These are phyloP conservation scores for Drosophila repleta DNA, from an alignment of 1,140 invertebrate genomes.

Conservation along the genomic window DNA sequence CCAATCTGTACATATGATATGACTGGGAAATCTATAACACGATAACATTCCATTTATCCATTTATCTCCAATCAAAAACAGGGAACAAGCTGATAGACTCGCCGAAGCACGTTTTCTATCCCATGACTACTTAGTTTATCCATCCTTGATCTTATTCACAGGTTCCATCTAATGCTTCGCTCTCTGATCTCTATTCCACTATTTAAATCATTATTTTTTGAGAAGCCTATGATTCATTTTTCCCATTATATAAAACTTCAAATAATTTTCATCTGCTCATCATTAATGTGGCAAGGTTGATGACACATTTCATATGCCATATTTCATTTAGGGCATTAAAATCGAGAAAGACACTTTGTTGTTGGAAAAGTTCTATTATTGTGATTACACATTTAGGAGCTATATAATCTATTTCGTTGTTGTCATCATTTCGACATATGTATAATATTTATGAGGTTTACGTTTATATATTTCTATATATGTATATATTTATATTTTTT, in stretches of 20 bases:
- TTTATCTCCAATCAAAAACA: too few species aligned
- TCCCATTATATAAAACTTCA: neutral
- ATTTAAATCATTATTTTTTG: too few species aligned
- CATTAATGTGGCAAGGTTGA: slow-evolving; percentile 4
- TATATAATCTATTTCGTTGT: slow-evolving; percentile 29
- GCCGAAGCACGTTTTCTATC: too few species aligned
- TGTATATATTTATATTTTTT: neutral
- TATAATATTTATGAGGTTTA: slow-evolving; percentile 14
- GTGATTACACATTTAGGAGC: slow-evolving; percentile 12
- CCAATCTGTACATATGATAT: too few species aligned
- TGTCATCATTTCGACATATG: slow-evolving; percentile 56
- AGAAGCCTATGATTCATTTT: neutral
- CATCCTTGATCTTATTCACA: too few species aligned
- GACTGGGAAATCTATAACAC: too few species aligned
- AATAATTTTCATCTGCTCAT: neutral
- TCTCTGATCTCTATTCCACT: too few species aligned
- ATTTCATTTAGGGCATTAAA: slow-evolving; percentile 17
- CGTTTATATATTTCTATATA: neutral
- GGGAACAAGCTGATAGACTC: too few species aligned
- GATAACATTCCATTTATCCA: too few species aligned
- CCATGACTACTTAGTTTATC: too few species aligned
- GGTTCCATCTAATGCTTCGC: too few species aligned
- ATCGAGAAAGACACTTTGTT: neutral
- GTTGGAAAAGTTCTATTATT: slow-evolving; percentile 32
- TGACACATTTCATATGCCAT: slow-evolving; percentile 29